These are phyloP conservation scores for Neodiprion virginianus DNA, from an alignment of 1,140 invertebrate genomes.

Conservation along the genomic window DNA sequence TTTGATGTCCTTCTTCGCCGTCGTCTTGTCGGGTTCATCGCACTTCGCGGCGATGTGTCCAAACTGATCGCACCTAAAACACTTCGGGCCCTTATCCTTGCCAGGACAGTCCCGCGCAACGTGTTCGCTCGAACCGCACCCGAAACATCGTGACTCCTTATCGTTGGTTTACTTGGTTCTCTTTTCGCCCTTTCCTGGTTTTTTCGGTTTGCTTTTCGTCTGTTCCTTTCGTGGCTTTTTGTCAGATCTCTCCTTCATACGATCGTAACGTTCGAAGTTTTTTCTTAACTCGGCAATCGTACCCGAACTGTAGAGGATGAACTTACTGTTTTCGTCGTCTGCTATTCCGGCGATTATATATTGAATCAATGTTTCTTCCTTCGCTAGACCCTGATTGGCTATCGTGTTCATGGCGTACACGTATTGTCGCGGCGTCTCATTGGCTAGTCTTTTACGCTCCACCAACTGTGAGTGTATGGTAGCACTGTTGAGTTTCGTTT, in stretches of 20 bases:
- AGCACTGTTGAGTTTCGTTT: neutral
- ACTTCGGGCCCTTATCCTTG: slow-evolving; percentile 30
- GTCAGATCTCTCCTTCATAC: neutral
- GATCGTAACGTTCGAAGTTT: neutral
- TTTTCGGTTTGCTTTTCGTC: neutral
- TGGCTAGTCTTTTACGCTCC: neutral
- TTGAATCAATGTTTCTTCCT: slow-evolving; percentile 33
- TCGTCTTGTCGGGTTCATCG: neutral
- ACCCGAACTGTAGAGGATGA: slow-evolving; percentile 22
- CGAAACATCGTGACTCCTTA: slow-evolving; percentile 16
- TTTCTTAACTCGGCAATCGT: slow-evolving; percentile 19
- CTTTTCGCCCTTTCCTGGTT: neutral
- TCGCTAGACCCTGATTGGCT: slow-evolving; percentile 24
- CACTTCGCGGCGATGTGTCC: slow-evolving; percentile 24
- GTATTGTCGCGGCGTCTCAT: slow-evolving; percentile 31
- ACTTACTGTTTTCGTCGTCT: slow-evolving; percentile 24
- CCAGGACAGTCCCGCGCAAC: slow-evolving; percentile 15
- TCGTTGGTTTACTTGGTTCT: neutral
- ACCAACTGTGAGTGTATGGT: neutral
- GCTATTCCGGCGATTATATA: slow-evolving; percentile 1
- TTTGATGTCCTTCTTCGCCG: neutral
- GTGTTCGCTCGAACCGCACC: slow-evolving; percentile 24
- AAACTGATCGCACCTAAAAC: slow-evolving; percentile 27
- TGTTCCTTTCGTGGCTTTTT: neutral
- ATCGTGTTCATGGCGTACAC: slow-evolving; percentile 31